phyloP scores from a whole-genome alignment of 1,140 invertebrate species.

The Saccostrea echinata region DNA sequence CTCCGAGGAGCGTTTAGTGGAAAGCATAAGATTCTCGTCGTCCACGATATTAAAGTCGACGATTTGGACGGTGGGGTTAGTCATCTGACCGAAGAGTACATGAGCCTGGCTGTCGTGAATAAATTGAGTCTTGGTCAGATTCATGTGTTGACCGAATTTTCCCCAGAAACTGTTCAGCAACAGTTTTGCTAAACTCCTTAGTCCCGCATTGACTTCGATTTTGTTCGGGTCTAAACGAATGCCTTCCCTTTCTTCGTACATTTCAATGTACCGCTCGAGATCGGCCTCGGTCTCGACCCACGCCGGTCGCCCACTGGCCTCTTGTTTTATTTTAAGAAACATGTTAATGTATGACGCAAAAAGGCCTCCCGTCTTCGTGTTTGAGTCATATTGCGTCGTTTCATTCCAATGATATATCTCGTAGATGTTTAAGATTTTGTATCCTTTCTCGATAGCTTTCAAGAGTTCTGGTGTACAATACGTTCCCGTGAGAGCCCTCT shows the following conservation, averaged over 20 bases:
- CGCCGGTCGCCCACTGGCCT: conserved; percentile 61
- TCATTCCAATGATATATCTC: conserved; percentile 75
- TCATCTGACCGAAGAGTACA: conserved; percentile 62
- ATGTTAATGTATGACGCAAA: conserved; percentile 63
- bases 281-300: conserved; percentile 52
- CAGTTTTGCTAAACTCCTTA: conserved; percentile 63
- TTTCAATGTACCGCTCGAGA: conserved; percentile 69
- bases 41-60: conserved; percentile 22
- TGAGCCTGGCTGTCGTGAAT: conserved; percentile 50
- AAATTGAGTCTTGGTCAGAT: conserved; percentile 54
- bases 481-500: conserved; percentile 75
- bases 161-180: conserved; percentile 69
- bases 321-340: conserved; percentile 66
- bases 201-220: conserved; percentile 70
- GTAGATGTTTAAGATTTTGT: conserved; percentile 74
- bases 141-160: conserved; percentile 42
- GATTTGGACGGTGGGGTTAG: conserved; percentile 34
- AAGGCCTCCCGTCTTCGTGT: conserved; percentile 15
- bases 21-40: conserved; percentile 4
- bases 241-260: conserved; percentile 73
- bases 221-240: conserved; percentile 70
- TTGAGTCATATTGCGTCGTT: conserved; percentile 68
- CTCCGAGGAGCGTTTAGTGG: neutral
- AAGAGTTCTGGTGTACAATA: conserved; percentile 77
- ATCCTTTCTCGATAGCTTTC: conserved; percentile 74